These are phyloP conservation scores for Lysiphlebus fabarum DNA, from an alignment of 1,140 invertebrate genomes.

Conservation along the genomic window DNA sequence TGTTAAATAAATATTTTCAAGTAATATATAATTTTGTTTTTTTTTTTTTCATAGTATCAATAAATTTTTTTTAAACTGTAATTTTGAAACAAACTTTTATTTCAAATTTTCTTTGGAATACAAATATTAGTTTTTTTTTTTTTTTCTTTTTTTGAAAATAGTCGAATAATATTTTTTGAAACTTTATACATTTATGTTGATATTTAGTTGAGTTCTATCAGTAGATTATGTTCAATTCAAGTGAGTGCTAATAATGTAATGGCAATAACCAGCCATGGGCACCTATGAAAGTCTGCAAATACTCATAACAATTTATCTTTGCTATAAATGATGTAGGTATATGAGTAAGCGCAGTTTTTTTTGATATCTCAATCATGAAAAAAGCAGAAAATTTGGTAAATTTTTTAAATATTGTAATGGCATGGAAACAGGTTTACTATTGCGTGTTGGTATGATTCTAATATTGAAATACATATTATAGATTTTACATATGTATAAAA, in stretches of 20 bases:
- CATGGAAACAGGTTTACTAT: too few relatives aligned
- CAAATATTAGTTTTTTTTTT: too few relatives aligned
- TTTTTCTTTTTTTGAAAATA: too few relatives aligned
- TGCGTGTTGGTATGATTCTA: not conserved
- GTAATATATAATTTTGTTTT: too few relatives aligned
- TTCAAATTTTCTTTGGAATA: too few relatives aligned
- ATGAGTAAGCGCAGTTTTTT: conserved; percentile 1
- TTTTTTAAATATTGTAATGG: not conserved
- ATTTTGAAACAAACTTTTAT: too few relatives aligned
- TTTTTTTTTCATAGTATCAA: too few relatives aligned
- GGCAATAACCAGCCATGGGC: conserved; percentile 30
- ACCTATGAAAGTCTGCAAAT: conserved; percentile 33
- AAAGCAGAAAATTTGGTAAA: not conserved
- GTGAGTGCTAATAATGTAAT: conserved; percentile 46
- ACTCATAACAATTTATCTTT: conserved; percentile 29
- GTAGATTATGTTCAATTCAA: conserved; percentile 34
- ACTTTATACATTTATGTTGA: too few relatives aligned
- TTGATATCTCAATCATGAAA: conserved; percentile 13
- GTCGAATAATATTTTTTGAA: too few relatives aligned
- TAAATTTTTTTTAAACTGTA: too few relatives aligned
- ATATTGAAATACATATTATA: conserved; percentile 39
- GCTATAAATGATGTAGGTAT: conserved; percentile 21
- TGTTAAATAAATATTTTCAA: too few relatives aligned
- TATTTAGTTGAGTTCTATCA: conserved; percentile 9
- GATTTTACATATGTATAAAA: not conserved